Percentiles rank a stretch among this genome's conserved stretches.
Evolutionary conservation across 2,888 invertebrate species (phyloP).

Genomic region (Lasioglossum leucozonium): DNA sequence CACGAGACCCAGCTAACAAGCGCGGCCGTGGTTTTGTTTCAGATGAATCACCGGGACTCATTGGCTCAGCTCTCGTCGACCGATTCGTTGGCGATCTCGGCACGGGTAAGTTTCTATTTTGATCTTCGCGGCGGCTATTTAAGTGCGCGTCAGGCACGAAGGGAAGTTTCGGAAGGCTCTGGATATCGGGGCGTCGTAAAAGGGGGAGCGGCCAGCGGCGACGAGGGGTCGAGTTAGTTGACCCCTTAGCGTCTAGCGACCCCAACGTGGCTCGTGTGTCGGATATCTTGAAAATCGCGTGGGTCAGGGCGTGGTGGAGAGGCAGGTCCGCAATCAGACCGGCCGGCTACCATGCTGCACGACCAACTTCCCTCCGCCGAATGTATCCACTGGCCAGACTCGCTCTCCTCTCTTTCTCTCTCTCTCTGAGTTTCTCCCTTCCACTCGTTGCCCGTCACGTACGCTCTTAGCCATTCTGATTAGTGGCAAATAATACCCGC

Average conservation of each 20-base stretch:
- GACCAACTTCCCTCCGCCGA: constrained; percentile 28
- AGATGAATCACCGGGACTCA: constrained; percentile 59
- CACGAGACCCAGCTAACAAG: constrained; percentile 49
- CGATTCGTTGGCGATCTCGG: constrained; percentile 39
- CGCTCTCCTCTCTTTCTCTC: not conserved
- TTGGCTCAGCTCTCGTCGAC: constrained; percentile 33
- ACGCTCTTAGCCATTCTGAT: constrained; percentile 63
- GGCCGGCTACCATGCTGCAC: constrained; percentile 39
- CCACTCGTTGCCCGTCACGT: constrained; percentile 6
- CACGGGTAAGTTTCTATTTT: constrained; percentile 61
- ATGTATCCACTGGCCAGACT: constrained; percentile 22
- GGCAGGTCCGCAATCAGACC: constrained; percentile 61
- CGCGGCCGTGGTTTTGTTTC: constrained; percentile 58
- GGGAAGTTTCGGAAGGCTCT: constrained; percentile 43
- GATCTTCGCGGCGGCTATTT: constrained; percentile 41
- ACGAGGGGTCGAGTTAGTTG: constrained; percentile 69
- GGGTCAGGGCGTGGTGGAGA: constrained; percentile 72
- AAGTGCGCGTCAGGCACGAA: constrained; percentile 34
- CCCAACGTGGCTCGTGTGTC: constrained; percentile 60
- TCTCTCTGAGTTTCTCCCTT: not conserved
- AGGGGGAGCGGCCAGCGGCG: not conserved
- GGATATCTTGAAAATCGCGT: constrained; percentile 74
- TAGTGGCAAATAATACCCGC: constrained; percentile 72
- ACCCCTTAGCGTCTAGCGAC: constrained; percentile 57
- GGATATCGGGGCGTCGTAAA: constrained; percentile 32